A percentile compares a stretch with the other conserved stretches of the same genome.
These are phyloP conservation scores for Threskiornis aethiopicus DNA, from an alignment of 2,797 vertebrate genomes.

Conservation along the genomic window DNA sequence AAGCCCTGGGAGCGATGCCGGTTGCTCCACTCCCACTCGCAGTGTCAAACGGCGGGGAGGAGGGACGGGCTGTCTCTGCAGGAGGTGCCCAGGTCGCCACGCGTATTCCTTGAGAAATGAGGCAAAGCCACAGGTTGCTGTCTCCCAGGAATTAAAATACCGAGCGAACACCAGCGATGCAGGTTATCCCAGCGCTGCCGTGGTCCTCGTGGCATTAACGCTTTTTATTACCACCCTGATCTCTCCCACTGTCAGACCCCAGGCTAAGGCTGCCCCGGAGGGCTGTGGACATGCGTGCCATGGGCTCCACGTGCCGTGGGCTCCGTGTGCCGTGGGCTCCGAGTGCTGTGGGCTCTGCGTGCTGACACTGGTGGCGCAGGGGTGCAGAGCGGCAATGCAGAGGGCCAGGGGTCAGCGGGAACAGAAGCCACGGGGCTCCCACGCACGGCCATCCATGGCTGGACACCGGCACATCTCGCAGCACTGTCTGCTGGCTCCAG, in stretches of 20 bases:
- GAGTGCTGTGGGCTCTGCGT: no score
- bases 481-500: neutral
- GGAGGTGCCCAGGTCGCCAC: neutral
- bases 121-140: neutral
- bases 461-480: rapidly evolving
- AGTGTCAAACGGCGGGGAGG: neutral
- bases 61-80: neutral
- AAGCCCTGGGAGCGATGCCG: neutral
- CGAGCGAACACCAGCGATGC: rapidly evolving
- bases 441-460: rapidly evolving
- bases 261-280: neutral
- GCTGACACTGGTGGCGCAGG: rapidly evolving
- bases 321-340: no score
- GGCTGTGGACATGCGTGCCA: no score
- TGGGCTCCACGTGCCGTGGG: neutral
- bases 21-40: neutral
- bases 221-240: no score
- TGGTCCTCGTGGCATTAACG: neutral
- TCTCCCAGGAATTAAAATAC: neutral
- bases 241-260: rapidly evolving
- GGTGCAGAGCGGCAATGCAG: neutral
- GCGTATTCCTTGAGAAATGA: neutral
- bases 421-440: neutral
- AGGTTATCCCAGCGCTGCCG: neutral
- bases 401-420: neutral